Evolutionary conservation across 2,888 invertebrate genomes (phyloP).

Genomic region (Sinohyriopsis cumingii): DNA sequence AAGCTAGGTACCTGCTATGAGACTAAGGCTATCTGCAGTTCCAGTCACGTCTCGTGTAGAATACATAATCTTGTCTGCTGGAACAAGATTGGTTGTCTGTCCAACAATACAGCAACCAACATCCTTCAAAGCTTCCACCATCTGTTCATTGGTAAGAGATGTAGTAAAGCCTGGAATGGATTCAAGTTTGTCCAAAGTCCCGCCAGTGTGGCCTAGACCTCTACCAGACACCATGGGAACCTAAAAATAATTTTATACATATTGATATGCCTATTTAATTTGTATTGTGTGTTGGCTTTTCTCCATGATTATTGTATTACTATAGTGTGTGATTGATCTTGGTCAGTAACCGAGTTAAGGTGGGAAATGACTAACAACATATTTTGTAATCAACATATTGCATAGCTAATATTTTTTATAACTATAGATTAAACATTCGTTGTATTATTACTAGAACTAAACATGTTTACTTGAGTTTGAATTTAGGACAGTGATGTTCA

Average conservation of each 20-base stretch:
- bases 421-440: too few relatives aligned
- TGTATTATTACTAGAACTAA: too few relatives aligned
- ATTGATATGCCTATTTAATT: too few relatives aligned
- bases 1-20: conserved; percentile 72
- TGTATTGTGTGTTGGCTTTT: too few relatives aligned
- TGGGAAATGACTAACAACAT: too few relatives aligned
- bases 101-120: conserved; percentile 76
- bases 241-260: conserved; percentile 36
- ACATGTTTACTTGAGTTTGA: too few relatives aligned
- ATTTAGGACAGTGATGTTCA: too few relatives aligned
- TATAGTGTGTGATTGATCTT: too few relatives aligned
- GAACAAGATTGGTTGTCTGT: conserved; percentile 74
- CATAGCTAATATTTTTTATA: too few relatives aligned
- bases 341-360: too few relatives aligned
- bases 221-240: conserved; percentile 77
- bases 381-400: too few relatives aligned
- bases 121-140: conserved; percentile 66
- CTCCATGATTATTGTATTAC: too few relatives aligned
- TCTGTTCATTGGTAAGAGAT: conserved; percentile 61
- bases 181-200: conserved; percentile 77
- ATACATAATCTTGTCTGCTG: conserved; percentile 75
- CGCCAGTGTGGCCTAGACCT: conserved; percentile 76
- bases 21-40: conserved; percentile 73
- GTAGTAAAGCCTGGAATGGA: conserved; percentile 75
- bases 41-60: conserved; percentile 74